A percentile compares a stretch with the other conserved stretches of the same genome.
Conservation (phyloP, 1,140 invertebrate genomes). For the Caenorhabditis remanei region DNA sequence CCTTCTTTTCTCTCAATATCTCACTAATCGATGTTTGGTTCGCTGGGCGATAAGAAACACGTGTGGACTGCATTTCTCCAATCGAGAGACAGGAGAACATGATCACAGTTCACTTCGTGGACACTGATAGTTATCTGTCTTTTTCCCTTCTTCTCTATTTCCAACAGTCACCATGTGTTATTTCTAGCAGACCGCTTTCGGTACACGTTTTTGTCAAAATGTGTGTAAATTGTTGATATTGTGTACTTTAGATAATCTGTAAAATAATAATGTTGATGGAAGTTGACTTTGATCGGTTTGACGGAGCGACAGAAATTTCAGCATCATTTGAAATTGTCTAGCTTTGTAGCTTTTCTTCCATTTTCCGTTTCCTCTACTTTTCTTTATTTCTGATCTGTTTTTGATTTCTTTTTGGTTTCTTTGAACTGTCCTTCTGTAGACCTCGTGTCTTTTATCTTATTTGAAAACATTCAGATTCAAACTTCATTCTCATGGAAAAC, state of each 20-base stretch:
- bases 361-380: background rate
- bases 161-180: slow-evolving; percentile 30
- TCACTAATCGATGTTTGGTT: slow-evolving; percentile 18
- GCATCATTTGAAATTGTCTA: background rate
- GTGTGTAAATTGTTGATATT: background rate
- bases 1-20: background rate
- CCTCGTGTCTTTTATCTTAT: too few species aligned
- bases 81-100: slow-evolving; percentile 41
- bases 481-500: slow-evolving; percentile 5
- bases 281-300: slow-evolving; percentile 1
- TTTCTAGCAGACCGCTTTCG: slow-evolving; percentile 24
- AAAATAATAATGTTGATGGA: background rate
- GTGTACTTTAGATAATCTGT: slow-evolving; percentile 13
- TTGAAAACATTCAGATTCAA: background rate
- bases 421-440: too few species aligned
- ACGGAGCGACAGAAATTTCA: background rate
- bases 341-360: background rate
- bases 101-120: slow-evolving; percentile 50
- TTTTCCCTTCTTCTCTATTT: background rate
- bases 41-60: slow-evolving; percentile 41
- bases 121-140: slow-evolving; percentile 22
- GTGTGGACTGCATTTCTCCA: slow-evolving; percentile 9
- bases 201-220: slow-evolving; percentile 4
- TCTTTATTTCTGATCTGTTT: background rate
- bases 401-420: background rate